These are phyloP conservation scores for Smutsia gigantea DNA, from an alignment of 2,797 vertebrate species.

Conservation along the genomic window DNA sequence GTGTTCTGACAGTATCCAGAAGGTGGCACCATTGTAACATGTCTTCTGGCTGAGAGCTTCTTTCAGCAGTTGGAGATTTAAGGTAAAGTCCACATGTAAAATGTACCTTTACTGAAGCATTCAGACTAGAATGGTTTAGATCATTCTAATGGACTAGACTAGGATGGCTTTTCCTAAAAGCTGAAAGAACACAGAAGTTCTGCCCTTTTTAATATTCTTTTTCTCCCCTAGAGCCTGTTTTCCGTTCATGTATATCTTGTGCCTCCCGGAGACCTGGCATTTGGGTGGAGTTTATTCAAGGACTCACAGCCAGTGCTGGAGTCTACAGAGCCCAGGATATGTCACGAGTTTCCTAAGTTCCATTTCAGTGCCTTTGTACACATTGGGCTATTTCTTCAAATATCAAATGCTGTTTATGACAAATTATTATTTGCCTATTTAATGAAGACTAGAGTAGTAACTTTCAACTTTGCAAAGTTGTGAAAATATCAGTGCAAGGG, in stretches of 20 bases:
- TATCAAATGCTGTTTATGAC: not conserved
- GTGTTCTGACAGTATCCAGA: conserved; percentile 36
- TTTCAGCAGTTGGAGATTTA: not conserved
- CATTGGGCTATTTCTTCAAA: not conserved
- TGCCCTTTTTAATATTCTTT: not conserved
- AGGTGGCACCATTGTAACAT: conserved; percentile 71
- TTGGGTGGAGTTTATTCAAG: not conserved
- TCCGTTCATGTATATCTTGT: not conserved
- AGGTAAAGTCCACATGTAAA: not conserved
- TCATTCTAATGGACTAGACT: not conserved
- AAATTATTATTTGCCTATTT: not conserved
- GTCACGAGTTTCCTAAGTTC: not conserved
- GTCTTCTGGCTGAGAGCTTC: not conserved
- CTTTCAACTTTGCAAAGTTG: not conserved
- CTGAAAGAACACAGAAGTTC: not conserved
- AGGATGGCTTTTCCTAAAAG: not conserved
- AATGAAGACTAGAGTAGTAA: not conserved
- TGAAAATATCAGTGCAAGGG: not conserved
- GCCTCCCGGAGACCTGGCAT: no score
- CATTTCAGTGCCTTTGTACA: not conserved
- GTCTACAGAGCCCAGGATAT: not conserved
- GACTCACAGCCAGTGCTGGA: no score
- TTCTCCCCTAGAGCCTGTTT: not conserved
- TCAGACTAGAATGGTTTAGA: not conserved
- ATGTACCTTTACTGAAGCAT: not conserved